Conservation (phyloP, 1,140 invertebrate species). For the Drosophila micromelanica region DNA sequence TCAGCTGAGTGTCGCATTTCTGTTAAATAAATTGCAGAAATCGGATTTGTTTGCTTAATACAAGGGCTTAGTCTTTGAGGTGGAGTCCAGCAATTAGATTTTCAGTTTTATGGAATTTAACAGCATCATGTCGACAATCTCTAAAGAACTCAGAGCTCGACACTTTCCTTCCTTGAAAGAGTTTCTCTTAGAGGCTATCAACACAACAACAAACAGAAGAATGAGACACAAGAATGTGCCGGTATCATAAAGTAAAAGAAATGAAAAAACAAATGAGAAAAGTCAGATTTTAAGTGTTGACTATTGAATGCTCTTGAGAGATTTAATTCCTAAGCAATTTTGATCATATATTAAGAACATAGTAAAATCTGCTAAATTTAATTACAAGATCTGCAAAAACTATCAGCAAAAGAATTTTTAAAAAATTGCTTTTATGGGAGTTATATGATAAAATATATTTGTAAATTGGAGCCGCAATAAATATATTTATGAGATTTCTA, state of each 20-base stretch:
- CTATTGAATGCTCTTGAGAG: neutral
- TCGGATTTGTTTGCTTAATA: neutral
- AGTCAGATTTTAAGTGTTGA: neutral
- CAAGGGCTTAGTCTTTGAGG: slow-evolving; percentile 7
- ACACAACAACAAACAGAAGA: slow-evolving; percentile 8
- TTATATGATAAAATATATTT: too few species aligned
- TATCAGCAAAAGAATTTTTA: too few species aligned
- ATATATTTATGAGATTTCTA: too few species aligned
- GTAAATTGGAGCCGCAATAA: too few species aligned
- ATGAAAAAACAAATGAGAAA: slow-evolving; percentile 5
- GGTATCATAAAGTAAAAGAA: slow-evolving; percentile 15
- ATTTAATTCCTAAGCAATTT: too few species aligned
- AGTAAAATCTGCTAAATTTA: too few species aligned
- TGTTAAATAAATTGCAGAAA: slow-evolving; percentile 10
- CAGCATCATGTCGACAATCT: slow-evolving; percentile 3
- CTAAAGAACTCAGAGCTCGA: slow-evolving; percentile 1
- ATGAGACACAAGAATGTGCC: slow-evolving; percentile 24
- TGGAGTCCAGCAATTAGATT: neutral
- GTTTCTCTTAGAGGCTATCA: neutral
- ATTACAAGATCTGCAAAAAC: too few species aligned
- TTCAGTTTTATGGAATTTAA: slow-evolving; percentile 9
- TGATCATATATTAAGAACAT: too few species aligned
- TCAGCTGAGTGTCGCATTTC: slow-evolving; percentile 38
- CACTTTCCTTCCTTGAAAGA: neutral
- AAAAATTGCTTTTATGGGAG: too few species aligned